Conservation (phyloP, 2,888 invertebrate genomes). For the Pantelozetes paolii region DNA sequence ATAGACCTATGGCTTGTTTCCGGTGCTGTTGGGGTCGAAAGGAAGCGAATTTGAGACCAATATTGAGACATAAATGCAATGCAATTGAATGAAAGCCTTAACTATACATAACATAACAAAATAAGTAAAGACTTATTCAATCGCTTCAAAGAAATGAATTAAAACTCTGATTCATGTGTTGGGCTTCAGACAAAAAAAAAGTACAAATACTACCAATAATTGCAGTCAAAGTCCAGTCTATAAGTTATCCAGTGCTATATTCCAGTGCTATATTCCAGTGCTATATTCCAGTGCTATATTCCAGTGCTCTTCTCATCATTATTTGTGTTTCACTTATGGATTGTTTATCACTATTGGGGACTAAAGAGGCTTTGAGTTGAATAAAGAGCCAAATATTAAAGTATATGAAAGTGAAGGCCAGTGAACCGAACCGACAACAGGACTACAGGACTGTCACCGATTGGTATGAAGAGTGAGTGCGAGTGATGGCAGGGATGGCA, state of each 20-base stretch:
- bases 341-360: slow-evolving; percentile 33
- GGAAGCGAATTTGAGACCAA: slow-evolving; percentile 29
- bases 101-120: slow-evolving; percentile 1
- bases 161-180: slow-evolving; percentile 36
- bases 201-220: background rate
- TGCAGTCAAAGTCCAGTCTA: background rate
- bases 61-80: slow-evolving; percentile 36
- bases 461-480: background rate
- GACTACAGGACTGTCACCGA: slow-evolving; percentile 16
- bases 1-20: slow-evolving; percentile 29
- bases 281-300: no score
- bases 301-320: slow-evolving; percentile 31
- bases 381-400: background rate
- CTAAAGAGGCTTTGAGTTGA: background rate
- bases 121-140: background rate
- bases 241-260: no score
- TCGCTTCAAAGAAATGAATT: slow-evolving; percentile 31
- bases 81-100: slow-evolving; percentile 17
- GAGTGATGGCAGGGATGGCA: background rate
- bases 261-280: no score
- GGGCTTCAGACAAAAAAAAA: slow-evolving; percentile 4
- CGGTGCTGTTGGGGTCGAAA: slow-evolving; percentile 1
- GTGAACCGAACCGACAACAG: background rate
- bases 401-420: background rate
- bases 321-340: slow-evolving; percentile 29